Evolutionary conservation across 2,888 invertebrate species (phyloP), one percentile per base, ranked within the genome.

Genomic region (Chaetoderma sp.): DNA sequence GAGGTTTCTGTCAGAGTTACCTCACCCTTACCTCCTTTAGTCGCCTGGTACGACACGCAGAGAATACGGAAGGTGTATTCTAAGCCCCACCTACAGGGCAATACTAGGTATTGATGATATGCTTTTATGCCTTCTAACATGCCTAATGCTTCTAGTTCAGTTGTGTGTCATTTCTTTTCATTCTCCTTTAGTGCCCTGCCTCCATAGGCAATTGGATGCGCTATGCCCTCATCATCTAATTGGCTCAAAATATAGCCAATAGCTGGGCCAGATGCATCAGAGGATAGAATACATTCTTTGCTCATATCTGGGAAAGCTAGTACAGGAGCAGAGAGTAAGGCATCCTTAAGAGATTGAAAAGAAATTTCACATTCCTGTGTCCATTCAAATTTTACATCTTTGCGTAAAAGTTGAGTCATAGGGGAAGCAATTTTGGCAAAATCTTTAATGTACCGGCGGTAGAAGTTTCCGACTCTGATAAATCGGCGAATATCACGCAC

Each of bases 381-480:
- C 58, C 58, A 58, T 8, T 58, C 27, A 58, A 47, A 58, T 58
- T 58, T 45, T 18, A 45, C 23, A 6, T 45, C 44, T 18, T 58
- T 45, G 23, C 27, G 6, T 13, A 58, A 25, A 8, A 58, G 18
- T 16, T n/a, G 5, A 25, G 16, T 47, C 30, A 58, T 45, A 13
- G 58, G 58, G 4, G 27, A 81, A 21, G 61, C 27, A 25, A 65
- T 65, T 23, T 63, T 33, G 3, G 63, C 25, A 32, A 36, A 63
- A 33, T 49, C 27, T 30, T 8, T 60, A 32, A 63, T 18, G 25
- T 49, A 63, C 18, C 44, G 28, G 93, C 74, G 72, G 65, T 83
- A 84, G 72, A 79, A 85, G 70, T 82, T 81, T 10, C 13, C 13
- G 10, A 47, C 10, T 13, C 49, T 21, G 10, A 47, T 16, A 21